phyloP scores from a whole-genome alignment of 2,797 vertebrate species.

The Numenius phaeopus region DNA sequence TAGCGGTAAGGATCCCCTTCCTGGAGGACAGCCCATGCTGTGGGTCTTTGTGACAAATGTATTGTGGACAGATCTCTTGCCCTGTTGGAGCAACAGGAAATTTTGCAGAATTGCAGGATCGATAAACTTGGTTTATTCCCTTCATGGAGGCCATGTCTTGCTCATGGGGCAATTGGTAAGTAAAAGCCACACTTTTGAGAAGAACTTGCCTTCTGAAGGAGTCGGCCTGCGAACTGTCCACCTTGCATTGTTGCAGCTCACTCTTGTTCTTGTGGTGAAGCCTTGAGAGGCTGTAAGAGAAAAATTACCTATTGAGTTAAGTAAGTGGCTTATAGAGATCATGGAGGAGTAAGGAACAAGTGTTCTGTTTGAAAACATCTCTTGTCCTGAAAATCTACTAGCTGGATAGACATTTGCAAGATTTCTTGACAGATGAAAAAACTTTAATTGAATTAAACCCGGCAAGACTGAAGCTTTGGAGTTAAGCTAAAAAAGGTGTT shows the following conservation, averaged over 20 bases:
- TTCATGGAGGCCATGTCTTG: neutral
- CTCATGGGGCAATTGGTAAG: neutral
- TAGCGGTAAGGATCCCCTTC: neutral
- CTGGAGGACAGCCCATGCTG: neutral
- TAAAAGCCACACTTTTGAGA: neutral
- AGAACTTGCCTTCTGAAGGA: neutral
- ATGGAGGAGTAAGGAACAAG: neutral
- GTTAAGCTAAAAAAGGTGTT: neutral
- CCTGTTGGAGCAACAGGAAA: neutral
- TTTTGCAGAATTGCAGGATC: neutral
- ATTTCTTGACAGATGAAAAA: neutral
- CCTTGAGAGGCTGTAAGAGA: neutral
- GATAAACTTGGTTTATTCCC: neutral
- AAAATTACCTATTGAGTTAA: neutral
- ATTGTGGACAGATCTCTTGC: neutral
- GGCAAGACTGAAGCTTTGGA: neutral
- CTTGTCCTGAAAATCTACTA: neutral
- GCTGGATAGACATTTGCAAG: neutral
- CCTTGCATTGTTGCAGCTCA: neutral
- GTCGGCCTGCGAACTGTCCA: neutral
- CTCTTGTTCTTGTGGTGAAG: neutral
- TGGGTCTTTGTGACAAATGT: neutral
- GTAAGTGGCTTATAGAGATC: neutral
- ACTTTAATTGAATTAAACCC: neutral
- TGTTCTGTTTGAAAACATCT: neutral